Conservation (phyloP, 2,888 invertebrate species). For the Cephus runcator region DNA sequence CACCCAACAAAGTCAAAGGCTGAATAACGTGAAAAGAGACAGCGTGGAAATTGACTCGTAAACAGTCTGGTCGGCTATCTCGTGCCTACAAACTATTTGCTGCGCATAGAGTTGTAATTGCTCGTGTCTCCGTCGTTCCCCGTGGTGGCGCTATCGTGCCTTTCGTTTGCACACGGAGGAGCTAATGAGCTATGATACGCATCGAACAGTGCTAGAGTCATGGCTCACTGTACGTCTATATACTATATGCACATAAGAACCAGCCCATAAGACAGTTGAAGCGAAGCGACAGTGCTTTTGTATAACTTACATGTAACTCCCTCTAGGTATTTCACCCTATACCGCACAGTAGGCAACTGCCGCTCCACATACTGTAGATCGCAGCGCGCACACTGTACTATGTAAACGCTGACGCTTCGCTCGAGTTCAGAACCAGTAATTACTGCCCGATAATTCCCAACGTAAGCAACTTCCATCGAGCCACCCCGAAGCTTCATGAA, state of each 20-base stretch:
- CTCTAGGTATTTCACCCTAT: neutral
- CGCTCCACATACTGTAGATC: neutral
- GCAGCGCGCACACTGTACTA: neutral
- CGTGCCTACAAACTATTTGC: slow-evolving; percentile 60
- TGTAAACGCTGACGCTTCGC: neutral
- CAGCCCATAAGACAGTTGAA: neutral
- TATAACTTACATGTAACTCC: neutral
- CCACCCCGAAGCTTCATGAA: neutral
- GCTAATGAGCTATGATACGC: slow-evolving; percentile 64
- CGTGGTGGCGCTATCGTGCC: slow-evolving; percentile 47
- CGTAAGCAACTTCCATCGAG: neutral
- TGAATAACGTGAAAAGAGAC: neutral
- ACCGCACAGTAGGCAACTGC: neutral
- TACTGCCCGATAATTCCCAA: slow-evolving; percentile 17
- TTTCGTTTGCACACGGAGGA: slow-evolving; percentile 54
- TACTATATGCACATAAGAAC: too few relatives aligned
- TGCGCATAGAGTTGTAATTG: slow-evolving; percentile 63
- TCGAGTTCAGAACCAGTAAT: slow-evolving; percentile 15
- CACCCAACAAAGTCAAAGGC: neutral
- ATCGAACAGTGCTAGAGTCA: slow-evolving; percentile 52
- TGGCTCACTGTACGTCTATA: neutral
- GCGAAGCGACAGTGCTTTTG: neutral
- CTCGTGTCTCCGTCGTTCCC: slow-evolving; percentile 44
- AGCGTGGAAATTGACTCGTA: neutral
- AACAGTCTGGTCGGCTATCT: slow-evolving; percentile 31